phyloP scores from a whole-genome alignment of 2,888 invertebrate species.

The Drosophila lutescens region DNA sequence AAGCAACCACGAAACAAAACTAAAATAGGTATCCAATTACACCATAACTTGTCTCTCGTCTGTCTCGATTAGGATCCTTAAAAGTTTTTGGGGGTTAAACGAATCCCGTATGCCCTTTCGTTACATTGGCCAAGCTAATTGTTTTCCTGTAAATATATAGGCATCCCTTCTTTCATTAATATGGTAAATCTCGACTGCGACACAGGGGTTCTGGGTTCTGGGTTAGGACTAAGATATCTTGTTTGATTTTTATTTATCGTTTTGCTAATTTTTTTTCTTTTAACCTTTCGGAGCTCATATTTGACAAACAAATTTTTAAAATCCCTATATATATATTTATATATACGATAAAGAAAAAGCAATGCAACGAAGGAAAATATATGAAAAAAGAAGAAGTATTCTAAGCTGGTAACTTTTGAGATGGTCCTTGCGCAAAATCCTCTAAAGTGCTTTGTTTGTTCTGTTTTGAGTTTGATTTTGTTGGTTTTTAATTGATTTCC shows the following conservation, averaged over 20 bases:
- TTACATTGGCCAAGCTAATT: conserved; percentile 5
- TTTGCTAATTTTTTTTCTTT: conserved; percentile 35
- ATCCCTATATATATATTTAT: neutral
- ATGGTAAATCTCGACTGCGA: conserved; percentile 2
- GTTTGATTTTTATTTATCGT: conserved; percentile 24
- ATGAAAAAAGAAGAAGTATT: conserved; percentile 43
- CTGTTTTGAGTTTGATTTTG: conserved; percentile 14
- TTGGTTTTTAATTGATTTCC: conserved; percentile 1
- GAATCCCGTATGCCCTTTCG: neutral
- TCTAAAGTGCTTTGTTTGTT: conserved; percentile 41
- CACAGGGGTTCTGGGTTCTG: neutral
- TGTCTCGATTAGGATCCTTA: neutral
- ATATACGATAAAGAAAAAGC: conserved; percentile 5
- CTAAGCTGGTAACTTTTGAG: conserved; percentile 94
- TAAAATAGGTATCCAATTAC: neutral
- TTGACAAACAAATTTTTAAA: conserved; percentile 8
- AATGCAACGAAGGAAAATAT: conserved; percentile 10
- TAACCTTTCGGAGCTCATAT: conserved; percentile 25
- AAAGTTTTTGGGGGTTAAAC: neutral
- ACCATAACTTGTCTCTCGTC: neutral
- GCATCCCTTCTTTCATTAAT: neutral
- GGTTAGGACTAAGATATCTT: conserved; percentile 14
- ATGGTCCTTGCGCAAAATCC: conserved; percentile 91
- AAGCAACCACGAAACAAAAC: no score
- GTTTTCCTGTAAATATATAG: conserved; percentile 22